Percentiles rank a stretch among this genome's conserved stretches.
These are phyloP conservation scores for Drosophila barbarae DNA, from an alignment of 2,888 invertebrate species.

Conservation along the genomic window DNA sequence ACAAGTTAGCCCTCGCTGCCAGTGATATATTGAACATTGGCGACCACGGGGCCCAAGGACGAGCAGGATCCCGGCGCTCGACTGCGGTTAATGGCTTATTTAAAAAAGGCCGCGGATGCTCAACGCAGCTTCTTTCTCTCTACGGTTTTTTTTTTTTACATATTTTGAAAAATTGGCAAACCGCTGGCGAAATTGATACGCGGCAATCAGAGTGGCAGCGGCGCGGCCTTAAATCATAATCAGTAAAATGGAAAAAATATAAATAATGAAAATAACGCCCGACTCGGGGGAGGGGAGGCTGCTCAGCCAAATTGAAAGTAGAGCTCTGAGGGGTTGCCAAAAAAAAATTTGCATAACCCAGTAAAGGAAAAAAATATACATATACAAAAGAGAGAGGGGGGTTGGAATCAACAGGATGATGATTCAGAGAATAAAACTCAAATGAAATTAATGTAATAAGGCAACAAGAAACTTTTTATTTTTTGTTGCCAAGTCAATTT, in stretches of 20 bases:
- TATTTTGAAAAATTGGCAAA: conserved; percentile 78
- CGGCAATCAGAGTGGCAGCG: conserved; percentile 61
- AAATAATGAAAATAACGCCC: conserved; percentile 71
- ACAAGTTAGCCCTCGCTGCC: conserved; percentile 3
- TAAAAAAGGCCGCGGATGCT: conserved; percentile 69
- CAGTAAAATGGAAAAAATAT: conserved; percentile 76
- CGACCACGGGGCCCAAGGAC: conserved; percentile 27
- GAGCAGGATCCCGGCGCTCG: conserved; percentile 44
- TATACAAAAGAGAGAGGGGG: neutral
- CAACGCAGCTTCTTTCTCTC: conserved; percentile 7
- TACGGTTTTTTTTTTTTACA: neutral
- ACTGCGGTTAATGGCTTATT: conserved; percentile 79
- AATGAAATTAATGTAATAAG: conserved; percentile 79
- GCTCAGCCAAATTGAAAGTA: conserved; percentile 61
- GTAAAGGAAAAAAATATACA: conserved; percentile 26
- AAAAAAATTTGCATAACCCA: conserved; percentile 68
- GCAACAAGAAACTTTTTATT: conserved; percentile 46
- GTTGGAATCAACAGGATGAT: conserved; percentile 68
- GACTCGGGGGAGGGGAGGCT: conserved; percentile 25
- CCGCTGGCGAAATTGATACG: conserved; percentile 76
- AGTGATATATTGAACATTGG: conserved; percentile 75
- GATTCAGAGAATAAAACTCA: conserved; percentile 58
- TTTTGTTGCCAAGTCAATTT: conserved; percentile 76
- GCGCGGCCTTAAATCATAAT: conserved; percentile 76
- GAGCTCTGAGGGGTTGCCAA: conserved; percentile 65